A percentile compares a stretch with the other conserved stretches of the same genome.
phyloP scores from a whole-genome alignment of 1,140 invertebrate species.

The Drosophila athabasca region DNA sequence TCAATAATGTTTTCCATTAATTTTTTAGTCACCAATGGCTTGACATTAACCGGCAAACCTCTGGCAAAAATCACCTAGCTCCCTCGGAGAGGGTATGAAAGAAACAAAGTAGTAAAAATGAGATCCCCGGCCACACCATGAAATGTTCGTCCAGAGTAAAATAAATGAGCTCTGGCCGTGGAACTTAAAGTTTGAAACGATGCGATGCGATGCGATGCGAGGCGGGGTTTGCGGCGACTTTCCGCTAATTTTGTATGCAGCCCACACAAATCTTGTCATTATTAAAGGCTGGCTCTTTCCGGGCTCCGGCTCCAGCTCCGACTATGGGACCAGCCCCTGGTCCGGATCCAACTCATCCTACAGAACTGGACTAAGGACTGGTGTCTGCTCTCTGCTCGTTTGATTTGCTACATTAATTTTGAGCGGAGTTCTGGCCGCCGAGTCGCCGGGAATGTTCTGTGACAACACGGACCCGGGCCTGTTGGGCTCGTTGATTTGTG shows the following conservation, averaged over 20 bases:
- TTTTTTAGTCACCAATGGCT: no score
- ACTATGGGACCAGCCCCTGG: neutral
- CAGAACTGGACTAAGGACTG: constrained; percentile 25
- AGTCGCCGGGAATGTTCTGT: constrained; percentile 53
- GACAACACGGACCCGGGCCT: constrained; percentile 43
- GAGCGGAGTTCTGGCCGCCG: constrained; percentile 42
- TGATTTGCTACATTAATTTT: constrained; percentile 78
- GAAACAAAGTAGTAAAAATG: constrained; percentile 27
- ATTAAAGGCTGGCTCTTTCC: constrained; percentile 52
- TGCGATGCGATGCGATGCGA: constrained; percentile 4
- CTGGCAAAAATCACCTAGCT: neutral
- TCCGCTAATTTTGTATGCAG: constrained; percentile 70
- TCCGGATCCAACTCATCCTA: constrained; percentile 7
- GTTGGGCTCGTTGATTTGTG: constrained; percentile 70
- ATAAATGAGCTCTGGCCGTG: constrained; percentile 58
- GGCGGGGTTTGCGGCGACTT: constrained; percentile 5
- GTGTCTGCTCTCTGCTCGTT: constrained; percentile 60
- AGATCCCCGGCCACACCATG: constrained; percentile 7
- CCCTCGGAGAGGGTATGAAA: constrained; percentile 5
- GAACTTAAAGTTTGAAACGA: constrained; percentile 36
- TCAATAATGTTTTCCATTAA: no score
- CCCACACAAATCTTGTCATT: constrained; percentile 77
- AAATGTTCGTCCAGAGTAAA: constrained; percentile 49
- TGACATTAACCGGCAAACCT: no score
- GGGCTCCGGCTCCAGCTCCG: neutral